These are phyloP conservation scores for Hippasteria phrygiana DNA, from an alignment of 53 echinoderm and acorn worm species.

Conservation along the genomic window DNA sequence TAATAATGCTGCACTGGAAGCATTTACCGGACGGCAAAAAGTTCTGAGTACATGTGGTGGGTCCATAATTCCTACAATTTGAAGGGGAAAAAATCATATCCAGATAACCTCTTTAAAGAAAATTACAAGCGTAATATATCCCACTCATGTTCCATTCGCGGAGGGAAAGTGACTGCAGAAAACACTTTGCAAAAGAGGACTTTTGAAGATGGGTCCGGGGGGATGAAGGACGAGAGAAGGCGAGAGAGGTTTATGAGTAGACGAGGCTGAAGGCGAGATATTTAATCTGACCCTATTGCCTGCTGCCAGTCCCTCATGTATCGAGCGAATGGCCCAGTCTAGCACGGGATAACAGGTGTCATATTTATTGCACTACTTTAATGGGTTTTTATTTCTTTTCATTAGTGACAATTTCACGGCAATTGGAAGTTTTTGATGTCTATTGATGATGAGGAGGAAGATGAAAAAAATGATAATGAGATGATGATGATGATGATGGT, in stretches of 20 bases:
- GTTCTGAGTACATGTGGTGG: neutral
- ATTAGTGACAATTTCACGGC: neutral
- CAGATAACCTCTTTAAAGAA: neutral
- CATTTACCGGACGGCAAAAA: no score
- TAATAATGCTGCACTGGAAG: no score
- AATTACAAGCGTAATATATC: neutral
- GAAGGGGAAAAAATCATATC: neutral
- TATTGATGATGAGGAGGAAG: no score
- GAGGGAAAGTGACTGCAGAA: neutral
- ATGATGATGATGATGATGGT: neutral
- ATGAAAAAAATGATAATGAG: no score
- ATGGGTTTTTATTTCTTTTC: neutral
- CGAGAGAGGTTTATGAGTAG: neutral
- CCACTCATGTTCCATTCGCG: neutral
- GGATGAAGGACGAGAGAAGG: neutral
- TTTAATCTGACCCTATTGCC: neutral
- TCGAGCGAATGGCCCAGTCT: neutral
- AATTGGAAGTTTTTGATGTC: no score
- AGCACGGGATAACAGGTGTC: neutral
- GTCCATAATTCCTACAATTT: neutral
- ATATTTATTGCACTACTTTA: slow-evolving; percentile 22
- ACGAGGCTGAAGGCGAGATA: neutral
- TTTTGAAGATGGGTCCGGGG: neutral
- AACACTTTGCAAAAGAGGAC: neutral
- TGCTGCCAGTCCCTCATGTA: neutral